A percentile compares a stretch with the other conserved stretches of the same genome.
Conservation (phyloP, 2,113 vertebrate genomes). For the Gnathonemus longibarbis region DNA sequence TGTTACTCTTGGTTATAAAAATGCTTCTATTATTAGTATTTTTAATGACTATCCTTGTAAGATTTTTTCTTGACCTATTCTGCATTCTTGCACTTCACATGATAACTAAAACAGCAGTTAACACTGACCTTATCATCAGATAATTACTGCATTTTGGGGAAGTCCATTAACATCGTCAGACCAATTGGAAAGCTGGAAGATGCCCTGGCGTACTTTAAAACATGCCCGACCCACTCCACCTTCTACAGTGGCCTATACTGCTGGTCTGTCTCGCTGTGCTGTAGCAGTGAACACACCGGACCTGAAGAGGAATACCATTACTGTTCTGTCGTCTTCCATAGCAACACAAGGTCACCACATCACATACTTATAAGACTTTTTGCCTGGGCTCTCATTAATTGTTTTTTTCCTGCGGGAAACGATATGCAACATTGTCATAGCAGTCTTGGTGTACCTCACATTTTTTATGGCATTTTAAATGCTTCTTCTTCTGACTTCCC, state of each 20-base stretch:
- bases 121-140: constrained; percentile 33
- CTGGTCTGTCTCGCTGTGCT: constrained; percentile 41
- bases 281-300: neutral
- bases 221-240: constrained; percentile 43
- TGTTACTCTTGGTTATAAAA: neutral
- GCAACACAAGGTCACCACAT: neutral
- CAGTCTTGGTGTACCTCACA: neutral
- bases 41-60: neutral
- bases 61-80: neutral
- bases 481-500: neutral
- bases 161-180: constrained; percentile 47
- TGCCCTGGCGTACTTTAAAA: constrained; percentile 40
- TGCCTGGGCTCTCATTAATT: neutral
- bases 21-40: neutral
- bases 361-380: neutral
- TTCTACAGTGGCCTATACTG: constrained; percentile 53
- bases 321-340: neutral
- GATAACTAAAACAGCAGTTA: neutral
- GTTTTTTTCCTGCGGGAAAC: neutral
- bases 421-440: neutral
- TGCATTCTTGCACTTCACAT: neutral
- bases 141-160: constrained; percentile 47
- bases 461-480: neutral
- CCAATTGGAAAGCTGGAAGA: constrained; percentile 52
- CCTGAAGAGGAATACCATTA: neutral